Base-by-base conservation (phyloP, 1,140 invertebrate species). In the Drosophila micromelanica region DNA sequence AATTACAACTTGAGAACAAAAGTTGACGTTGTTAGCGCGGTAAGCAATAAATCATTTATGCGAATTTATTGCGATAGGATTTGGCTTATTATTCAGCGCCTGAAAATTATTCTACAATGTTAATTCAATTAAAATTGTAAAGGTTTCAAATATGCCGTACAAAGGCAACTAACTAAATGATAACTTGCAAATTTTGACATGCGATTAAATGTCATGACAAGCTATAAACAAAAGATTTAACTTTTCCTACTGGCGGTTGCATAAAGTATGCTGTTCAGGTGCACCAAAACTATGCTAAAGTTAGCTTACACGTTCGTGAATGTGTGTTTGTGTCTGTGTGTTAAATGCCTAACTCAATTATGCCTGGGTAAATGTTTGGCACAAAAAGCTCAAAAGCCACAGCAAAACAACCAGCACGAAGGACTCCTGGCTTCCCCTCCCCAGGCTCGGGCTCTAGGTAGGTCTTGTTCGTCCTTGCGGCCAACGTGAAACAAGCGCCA, bases 301-400 rank as follows among this genome's bases (percentile, higher is more conserved):
- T 69, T 67, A 84, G 76, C 70, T 78, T 49, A 49, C 51, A 62
- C 30, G n/a, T 23, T 45, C 27, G 15, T 15, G 13, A 48, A 12
- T 30, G 30, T 23, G 32, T 38, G 48, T 69, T 30, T 46, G 32
- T 68, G 40, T 38, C 35, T 56, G 15, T 68, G 37, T 40, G 57
- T 63, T 75, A 69, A 78, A 79, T 82, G 82, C 82, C 84, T 86
- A 86, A 86, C 81, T 86, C 82, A 86, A 86, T 86, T 86, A 86
- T 82, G 81, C 49, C 56, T 35, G 80, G 76, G 76, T 76, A 84
- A 82, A 80, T 82, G 80, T 82, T 84, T 85, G 81, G 75, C 71
- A 75, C 82, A 78, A 65, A 87, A 86, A 86, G 81, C 81, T 87
- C 78, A 86, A 86, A 86, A 86, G 82, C 79, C 84, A 52, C 55